Percentiles rank a stretch among this genome's conserved stretches.
Evolutionary conservation across 2,797 vertebrate species (phyloP).

Genomic region (Serranus cabrilla): DNA sequence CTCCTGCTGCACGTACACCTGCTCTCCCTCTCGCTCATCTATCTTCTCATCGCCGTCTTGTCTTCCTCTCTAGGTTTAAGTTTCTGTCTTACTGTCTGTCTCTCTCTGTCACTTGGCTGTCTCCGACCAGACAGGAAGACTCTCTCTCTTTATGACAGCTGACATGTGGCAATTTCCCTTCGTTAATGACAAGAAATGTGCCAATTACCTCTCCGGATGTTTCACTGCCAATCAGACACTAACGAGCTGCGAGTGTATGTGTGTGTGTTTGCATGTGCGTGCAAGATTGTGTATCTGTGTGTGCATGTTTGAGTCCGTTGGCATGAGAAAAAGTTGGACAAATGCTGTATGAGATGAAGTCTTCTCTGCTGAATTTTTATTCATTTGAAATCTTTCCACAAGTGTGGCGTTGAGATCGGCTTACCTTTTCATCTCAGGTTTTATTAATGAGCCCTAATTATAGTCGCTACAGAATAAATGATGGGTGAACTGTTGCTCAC

Average conservation of each 20-base stretch:
- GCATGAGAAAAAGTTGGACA: conserved; percentile 55
- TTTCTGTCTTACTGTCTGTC: conserved; percentile 27
- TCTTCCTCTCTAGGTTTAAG: conserved; percentile 43
- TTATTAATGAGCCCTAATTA: conserved; percentile 76
- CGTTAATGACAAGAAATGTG: conserved; percentile 95
- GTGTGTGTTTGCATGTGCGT: conserved; percentile 79
- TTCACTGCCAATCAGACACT: conserved; percentile 91
- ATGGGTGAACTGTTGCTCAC: conserved; percentile 68
- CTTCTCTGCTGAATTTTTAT: conserved; percentile 48
- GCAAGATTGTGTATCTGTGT: conserved; percentile 31
- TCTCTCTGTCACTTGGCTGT: conserved; percentile 53
- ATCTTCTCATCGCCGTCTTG: conserved; percentile 42
- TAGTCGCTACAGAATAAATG: conserved; percentile 56
- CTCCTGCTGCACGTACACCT: conserved; percentile 37
- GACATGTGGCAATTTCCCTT: conserved; percentile 91
- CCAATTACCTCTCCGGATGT: conserved; percentile 94
- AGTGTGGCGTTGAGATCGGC: conserved; percentile 24
- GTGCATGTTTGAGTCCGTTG: conserved; percentile 34
- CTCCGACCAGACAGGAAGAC: conserved; percentile 52
- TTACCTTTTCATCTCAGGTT: conserved; percentile 63
- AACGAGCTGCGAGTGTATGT: conserved; percentile 88
- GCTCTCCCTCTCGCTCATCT: conserved; percentile 33
- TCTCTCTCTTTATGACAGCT: conserved; percentile 79
- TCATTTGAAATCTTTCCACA: conserved; percentile 46
- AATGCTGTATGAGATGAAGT: conserved; percentile 29